These are phyloP conservation scores for Drepana arcuata DNA, from an alignment of 1,140 invertebrate species.

Conservation along the genomic window DNA sequence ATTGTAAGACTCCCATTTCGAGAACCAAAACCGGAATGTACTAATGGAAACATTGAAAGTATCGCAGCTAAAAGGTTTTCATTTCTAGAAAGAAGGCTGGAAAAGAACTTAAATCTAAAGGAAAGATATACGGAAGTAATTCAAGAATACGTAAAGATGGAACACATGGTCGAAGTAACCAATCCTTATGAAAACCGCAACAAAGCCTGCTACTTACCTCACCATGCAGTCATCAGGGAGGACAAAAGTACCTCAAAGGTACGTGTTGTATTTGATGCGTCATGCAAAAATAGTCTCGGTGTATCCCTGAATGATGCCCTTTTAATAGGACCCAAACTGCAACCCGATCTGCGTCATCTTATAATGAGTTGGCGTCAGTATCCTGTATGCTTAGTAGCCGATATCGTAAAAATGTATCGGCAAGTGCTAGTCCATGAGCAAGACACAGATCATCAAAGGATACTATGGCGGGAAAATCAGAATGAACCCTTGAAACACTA, in stretches of 20 bases:
- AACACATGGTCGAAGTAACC: background rate
- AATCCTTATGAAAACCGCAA: background rate
- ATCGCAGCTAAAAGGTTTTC: too few species aligned
- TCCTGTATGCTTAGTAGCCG: background rate
- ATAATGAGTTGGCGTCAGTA: conserved; percentile 1
- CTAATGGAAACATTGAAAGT: too few species aligned
- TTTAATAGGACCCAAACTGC: background rate
- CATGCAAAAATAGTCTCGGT: background rate
- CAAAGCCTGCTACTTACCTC: background rate
- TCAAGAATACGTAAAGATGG: background rate
- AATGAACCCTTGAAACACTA: background rate
- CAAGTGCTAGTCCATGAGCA: background rate
- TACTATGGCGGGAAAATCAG: background rate
- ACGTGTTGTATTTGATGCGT: too few species aligned
- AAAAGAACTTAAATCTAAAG: background rate
- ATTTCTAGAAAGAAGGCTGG: too few species aligned
- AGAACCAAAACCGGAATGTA: too few species aligned
- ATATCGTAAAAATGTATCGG: background rate
- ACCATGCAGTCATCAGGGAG: background rate
- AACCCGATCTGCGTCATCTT: background rate
- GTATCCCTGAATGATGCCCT: background rate
- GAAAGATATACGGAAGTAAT: background rate
- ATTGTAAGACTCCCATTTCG: too few species aligned
- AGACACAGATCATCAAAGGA: background rate
- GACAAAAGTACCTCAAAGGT: background rate